Evolutionary conservation across 2,888 invertebrate species (phyloP), one percentile per base, ranked within the genome.

Genomic region (Escarpia spicata): DNA sequence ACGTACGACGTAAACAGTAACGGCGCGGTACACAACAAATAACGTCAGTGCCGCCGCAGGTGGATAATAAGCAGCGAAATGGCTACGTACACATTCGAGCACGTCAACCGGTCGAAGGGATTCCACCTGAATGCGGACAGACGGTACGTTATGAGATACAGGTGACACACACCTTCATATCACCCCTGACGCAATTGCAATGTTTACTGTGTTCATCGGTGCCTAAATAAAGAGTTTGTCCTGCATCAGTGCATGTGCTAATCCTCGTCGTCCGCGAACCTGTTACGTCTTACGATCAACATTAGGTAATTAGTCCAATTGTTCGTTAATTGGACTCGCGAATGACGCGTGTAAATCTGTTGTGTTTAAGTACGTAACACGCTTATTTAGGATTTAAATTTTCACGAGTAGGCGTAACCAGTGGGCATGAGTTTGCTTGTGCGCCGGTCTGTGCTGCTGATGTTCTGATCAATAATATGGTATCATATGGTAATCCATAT

Each of bases 51-150:
- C 75, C 75, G 75, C 75, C 6, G 75, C 75, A 75, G 75, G 75
- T 75, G 75, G 75, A 75, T 75, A 75, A 75, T 75, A 26, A 75
- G 75, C 75, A 75, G 26, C 75, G 75, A 75, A 91, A 93, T 93
- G 92, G 94, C 94, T 37, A 93, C 94, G 15, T 94, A 94, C 90
- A 93, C 94, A 12, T 94, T 94, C 91, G 94, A 94, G 90, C 94
- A 94, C 75, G 93, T 94, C 15, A 94, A 94, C 90, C 90, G 93
- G 1, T 90, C 93, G 6, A 94, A 94, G 91, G 94, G 94, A n/a
- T 92, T 92, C 37, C 94, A 94, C 92, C 92, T 94, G 26, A 94
- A 93, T 93, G 94, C 94, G n/a, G 94, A 94, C 89, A 93, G 89
- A 89, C 93, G 94, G 94, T 94, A 75, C 4, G 75, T 75, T 75